Evolutionary conservation across 2,113 vertebrate genomes (phyloP).

Genomic region (Zapus hudsonius): DNA sequence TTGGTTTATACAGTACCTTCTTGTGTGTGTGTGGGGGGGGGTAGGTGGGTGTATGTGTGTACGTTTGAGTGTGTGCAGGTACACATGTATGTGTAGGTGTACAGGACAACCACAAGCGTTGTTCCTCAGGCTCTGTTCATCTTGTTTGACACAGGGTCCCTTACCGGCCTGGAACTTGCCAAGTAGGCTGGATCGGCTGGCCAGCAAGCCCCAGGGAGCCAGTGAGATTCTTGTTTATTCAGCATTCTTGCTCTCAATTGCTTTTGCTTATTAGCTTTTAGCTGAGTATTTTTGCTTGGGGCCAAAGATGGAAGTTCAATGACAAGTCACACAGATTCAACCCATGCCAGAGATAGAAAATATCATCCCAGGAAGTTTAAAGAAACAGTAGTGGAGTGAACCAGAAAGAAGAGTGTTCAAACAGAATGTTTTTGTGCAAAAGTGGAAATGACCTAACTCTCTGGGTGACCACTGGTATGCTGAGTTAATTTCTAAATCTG

Average conservation of each 20-base stretch:
- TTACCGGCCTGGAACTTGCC: too few species aligned
- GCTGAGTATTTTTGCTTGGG: neutral
- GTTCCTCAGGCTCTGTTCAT: too few species aligned
- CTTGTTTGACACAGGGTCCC: too few species aligned
- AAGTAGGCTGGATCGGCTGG: too few species aligned
- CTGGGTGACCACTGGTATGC: neutral
- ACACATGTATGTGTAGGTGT: too few species aligned
- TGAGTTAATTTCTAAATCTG: neutral
- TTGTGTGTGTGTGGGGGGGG: too few species aligned
- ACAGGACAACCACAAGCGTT: too few species aligned
- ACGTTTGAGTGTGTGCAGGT: too few species aligned
- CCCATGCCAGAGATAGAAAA: neutral
- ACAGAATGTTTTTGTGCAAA: neutral
- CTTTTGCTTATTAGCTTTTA: neutral
- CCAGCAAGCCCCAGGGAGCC: too few species aligned
- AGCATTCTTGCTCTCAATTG: neutral
- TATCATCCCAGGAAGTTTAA: neutral
- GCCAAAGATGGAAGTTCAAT: neutral
- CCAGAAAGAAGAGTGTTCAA: neutral
- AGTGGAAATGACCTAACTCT: neutral
- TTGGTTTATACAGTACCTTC: neutral
- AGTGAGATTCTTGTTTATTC: too few species aligned
- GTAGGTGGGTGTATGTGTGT: too few species aligned
- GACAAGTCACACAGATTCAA: neutral
- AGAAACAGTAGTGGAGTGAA: neutral